phyloP scores from a whole-genome alignment of 1,140 invertebrate genomes.

The Heliconius hewitsoni region DNA sequence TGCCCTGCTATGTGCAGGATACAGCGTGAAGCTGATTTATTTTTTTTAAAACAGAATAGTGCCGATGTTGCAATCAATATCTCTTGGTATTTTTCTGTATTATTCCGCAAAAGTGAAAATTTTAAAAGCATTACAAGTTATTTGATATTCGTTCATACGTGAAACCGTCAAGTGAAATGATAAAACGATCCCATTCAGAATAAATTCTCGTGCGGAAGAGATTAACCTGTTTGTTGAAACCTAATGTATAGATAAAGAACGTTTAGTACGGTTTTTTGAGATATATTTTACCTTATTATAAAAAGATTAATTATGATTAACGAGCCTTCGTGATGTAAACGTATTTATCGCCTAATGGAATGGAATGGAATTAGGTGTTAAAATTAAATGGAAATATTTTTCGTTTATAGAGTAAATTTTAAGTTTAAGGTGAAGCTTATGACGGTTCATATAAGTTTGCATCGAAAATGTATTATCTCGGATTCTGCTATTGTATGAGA shows the following conservation, averaged over 20 bases:
- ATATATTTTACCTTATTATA: conserved; percentile 32
- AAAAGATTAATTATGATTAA: conserved; percentile 34
- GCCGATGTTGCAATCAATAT: too few species aligned
- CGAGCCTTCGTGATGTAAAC: conserved; percentile 4
- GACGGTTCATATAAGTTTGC: too few species aligned
- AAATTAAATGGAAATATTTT: neutral
- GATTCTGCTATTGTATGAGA: too few species aligned
- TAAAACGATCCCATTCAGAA: conserved; percentile 28
- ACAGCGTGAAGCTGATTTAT: too few species aligned
- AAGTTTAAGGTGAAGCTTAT: neutral
- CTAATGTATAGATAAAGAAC: conserved; percentile 33
- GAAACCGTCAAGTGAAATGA: conserved; percentile 31
- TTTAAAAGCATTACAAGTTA: conserved; percentile 22
- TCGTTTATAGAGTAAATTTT: neutral
- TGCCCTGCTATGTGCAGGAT: too few species aligned
- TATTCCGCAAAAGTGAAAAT: conserved; percentile 13
- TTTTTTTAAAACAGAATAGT: too few species aligned
- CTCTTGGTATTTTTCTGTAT: neutral
- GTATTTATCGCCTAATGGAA: conserved; percentile 32
- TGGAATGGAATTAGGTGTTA: conserved; percentile 1
- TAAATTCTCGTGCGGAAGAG: conserved; percentile 33
- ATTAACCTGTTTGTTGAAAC: conserved; percentile 39
- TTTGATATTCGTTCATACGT: conserved; percentile 31
- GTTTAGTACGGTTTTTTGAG: conserved; percentile 20
- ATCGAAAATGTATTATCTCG: too few species aligned